Evolutionary conservation across 1,140 invertebrate genomes (phyloP).

Genomic region (Aleiodes sp.): DNA sequence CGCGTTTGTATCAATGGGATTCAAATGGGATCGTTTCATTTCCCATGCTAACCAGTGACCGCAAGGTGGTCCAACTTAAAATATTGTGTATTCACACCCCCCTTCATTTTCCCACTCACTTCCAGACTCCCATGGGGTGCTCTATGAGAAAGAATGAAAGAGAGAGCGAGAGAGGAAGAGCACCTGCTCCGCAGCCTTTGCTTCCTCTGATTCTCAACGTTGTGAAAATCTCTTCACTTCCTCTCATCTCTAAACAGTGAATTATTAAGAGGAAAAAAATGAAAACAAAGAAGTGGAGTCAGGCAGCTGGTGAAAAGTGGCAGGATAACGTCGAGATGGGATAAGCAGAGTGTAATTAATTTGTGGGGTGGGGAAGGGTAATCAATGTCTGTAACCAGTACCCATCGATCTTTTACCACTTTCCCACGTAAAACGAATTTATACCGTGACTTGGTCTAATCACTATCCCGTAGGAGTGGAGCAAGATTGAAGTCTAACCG

Average conservation of each 20-base stretch:
- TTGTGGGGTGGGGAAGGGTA: neutral
- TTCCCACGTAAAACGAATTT: constrained; percentile 44
- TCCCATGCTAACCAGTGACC: constrained; percentile 8
- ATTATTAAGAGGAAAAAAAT: neutral
- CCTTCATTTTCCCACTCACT: neutral
- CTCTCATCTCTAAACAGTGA: neutral
- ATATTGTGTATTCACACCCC: constrained; percentile 15
- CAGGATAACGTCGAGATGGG: neutral
- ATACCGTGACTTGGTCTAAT: constrained; percentile 22
- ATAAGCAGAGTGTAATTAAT: constrained; percentile 11
- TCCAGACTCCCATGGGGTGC: neutral
- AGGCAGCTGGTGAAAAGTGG: too few species aligned
- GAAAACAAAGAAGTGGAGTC: too few species aligned
- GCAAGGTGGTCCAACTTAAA: constrained; percentile 8
- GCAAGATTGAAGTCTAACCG: constrained; percentile 8
- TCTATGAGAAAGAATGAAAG: too few species aligned
- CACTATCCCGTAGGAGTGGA: constrained; percentile 23
- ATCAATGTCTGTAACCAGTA: neutral
- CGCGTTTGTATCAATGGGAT: neutral
- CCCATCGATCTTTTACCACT: constrained; percentile 41
- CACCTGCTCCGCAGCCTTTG: neutral
- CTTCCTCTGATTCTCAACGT: neutral
- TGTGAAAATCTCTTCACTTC: neutral
- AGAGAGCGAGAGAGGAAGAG: neutral
- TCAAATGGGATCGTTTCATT: neutral